phyloP scores from a whole-genome alignment of 2,113 vertebrate genomes.

The Nibea coibor region DNA sequence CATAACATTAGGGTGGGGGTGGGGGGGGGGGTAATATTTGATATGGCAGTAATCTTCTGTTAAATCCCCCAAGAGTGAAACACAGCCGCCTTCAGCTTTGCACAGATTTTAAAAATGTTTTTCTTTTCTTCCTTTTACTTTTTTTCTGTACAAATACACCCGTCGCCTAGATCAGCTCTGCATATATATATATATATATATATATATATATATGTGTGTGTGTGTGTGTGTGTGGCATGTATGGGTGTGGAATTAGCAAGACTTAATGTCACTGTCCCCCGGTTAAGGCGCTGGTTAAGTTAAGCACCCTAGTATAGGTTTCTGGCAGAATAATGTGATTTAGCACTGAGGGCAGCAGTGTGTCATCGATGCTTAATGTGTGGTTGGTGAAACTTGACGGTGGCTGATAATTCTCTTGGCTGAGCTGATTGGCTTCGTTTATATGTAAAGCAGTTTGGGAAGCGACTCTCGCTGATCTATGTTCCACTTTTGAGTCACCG shows the following conservation, averaged over 20 bases:
- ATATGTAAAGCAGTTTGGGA: conserved; percentile 46
- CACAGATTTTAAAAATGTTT: conserved; percentile 55
- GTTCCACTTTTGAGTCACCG: neutral
- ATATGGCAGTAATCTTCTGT: conserved; percentile 73
- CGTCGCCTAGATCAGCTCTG: conserved; percentile 38
- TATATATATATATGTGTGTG: neutral
- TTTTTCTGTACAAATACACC: conserved; percentile 38
- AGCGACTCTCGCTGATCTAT: conserved; percentile 5
- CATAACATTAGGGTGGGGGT: conserved; percentile 64
- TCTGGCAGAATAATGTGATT: conserved; percentile 62
- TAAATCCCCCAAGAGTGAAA: conserved; percentile 75
- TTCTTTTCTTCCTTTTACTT: conserved; percentile 16
- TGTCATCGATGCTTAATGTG: conserved; percentile 46
- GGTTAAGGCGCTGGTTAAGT: conserved; percentile 52
- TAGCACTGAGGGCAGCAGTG: conserved; percentile 45
- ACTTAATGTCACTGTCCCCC: conserved; percentile 72
- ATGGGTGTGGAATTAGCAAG: conserved; percentile 62
- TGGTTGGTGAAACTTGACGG: conserved; percentile 41
- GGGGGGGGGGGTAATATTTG: conserved; percentile 60
- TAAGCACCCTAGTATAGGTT: conserved; percentile 50
- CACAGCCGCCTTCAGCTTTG: conserved; percentile 63
- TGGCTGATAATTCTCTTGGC: conserved; percentile 37
- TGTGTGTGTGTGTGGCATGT: conserved; percentile 29
- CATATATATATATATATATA: conserved; percentile 6
- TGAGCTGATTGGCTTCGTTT: conserved; percentile 48